These are phyloP conservation scores for Tenthredo scrophulariae DNA, from an alignment of 2,888 invertebrate genomes.

Conservation along the genomic window DNA sequence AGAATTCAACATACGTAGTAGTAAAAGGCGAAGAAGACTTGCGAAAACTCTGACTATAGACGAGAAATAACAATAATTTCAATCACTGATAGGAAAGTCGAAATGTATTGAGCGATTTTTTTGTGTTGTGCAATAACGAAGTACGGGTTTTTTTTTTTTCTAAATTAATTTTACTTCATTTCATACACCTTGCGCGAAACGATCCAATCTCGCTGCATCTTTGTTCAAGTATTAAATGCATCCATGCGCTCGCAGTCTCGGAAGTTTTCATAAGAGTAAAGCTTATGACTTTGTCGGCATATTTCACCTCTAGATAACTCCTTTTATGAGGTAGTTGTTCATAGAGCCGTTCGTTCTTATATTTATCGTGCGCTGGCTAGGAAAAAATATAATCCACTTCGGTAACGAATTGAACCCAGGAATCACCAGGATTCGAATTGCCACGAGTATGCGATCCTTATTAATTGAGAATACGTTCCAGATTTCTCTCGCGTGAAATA, in stretches of 20 bases:
- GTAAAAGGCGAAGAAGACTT: background rate
- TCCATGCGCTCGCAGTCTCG: slow-evolving; percentile 40
- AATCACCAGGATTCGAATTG: background rate
- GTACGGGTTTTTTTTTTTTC: background rate
- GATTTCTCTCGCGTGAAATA: background rate
- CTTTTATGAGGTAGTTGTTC: slow-evolving; percentile 48
- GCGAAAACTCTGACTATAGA: background rate
- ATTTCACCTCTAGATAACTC: slow-evolving; percentile 51
- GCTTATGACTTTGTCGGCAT: slow-evolving; percentile 48
- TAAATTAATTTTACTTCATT: slow-evolving; percentile 1
- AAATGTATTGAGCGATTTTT: too few species aligned
- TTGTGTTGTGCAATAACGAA: background rate
- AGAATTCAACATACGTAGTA: background rate
- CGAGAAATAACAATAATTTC: background rate
- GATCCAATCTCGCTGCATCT: background rate
- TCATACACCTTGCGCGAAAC: background rate
- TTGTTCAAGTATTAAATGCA: slow-evolving; percentile 27
- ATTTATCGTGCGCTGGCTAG: slow-evolving; percentile 18
- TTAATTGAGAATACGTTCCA: background rate
- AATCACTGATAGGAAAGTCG: background rate
- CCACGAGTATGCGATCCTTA: background rate
- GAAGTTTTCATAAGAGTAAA: slow-evolving; percentile 44
- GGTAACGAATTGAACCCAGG: background rate
- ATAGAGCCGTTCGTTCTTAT: slow-evolving; percentile 7
- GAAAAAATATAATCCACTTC: slow-evolving; percentile 13